Evolutionary conservation across 2,888 invertebrate genomes (phyloP), one percentile per base, ranked within the genome.

Genomic region (Liposcelis brunnea): DNA sequence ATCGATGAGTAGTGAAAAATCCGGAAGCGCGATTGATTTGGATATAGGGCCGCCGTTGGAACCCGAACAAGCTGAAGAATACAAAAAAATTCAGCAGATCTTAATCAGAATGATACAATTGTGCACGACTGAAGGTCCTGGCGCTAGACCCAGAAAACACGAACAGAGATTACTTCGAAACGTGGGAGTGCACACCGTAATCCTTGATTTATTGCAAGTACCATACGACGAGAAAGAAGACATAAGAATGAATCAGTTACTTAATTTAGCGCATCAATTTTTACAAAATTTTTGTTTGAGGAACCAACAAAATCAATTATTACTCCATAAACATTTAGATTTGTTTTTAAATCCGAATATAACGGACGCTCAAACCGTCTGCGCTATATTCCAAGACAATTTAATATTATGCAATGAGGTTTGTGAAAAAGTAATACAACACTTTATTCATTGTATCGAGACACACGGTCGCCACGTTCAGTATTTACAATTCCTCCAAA

Each of bases 401-500:
- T 76, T 86, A 1, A 77, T 81, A 0, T 70, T 98, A 15, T 97
- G 97, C 68, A 87, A 84, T 56, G 95, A 94, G 66, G 87, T 93
- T 12, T 87, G 81, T 55, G 91, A 93, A 56, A 84, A 87, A 59
- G 91, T 95, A 12, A 89, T 97, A 12, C 91, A 91, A 49, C 95
- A 98, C 64, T 94, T 97, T 68, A 94, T 98, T 2, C 91, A 93
- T 63, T 89, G 94, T 66, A 93, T 97, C 52, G 97, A 97, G 69
- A 87, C 93, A 1, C 84, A 94, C 54, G 94, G 93, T 0, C 72
- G 87, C 2, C 81, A 90, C 55, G 91, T 93, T 10, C 89, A 84
- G 51, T 97, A 95, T 66, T 18, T 36, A 7, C n/a, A 87, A 63
- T 94, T 91, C 57, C 70, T 99, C 53, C 93, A 95, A 66, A 94